Conservation (phyloP, 2,113 vertebrate species). For the Mus pahari region DNA sequence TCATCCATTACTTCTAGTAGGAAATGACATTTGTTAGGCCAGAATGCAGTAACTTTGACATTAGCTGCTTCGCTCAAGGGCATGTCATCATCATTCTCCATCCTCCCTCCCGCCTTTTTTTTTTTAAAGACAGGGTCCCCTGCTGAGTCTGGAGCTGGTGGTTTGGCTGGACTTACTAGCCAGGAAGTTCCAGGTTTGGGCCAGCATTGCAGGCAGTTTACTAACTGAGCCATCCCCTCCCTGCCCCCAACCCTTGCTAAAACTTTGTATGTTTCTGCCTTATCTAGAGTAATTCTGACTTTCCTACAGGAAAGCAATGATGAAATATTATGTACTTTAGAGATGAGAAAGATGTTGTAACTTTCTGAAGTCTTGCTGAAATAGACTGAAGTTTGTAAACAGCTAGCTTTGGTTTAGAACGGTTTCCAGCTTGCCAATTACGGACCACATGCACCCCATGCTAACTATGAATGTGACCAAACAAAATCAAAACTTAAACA, state of each 20-base stretch:
- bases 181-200: too few species aligned
- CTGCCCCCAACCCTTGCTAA: neutral
- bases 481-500: neutral
- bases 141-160: neutral
- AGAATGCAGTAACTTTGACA: neutral
- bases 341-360: neutral
- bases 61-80: neutral
- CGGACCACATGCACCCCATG: neutral
- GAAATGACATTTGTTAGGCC: neutral
- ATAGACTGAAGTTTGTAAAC: neutral
- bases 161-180: neutral
- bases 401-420: neutral
- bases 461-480: neutral
- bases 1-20: neutral
- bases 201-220: neutral
- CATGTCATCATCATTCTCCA: fast-evolving
- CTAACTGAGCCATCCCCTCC: neutral
- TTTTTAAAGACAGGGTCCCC: neutral
- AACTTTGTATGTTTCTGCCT: neutral
- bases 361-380: neutral
- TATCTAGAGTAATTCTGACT: neutral
- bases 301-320: neutral
- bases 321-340: neutral
- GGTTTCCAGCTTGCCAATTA: too few species aligned
- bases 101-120: too few species aligned